Conservation (phyloP, 2,797 vertebrate genomes). For the Enoplosus armatus region DNA sequence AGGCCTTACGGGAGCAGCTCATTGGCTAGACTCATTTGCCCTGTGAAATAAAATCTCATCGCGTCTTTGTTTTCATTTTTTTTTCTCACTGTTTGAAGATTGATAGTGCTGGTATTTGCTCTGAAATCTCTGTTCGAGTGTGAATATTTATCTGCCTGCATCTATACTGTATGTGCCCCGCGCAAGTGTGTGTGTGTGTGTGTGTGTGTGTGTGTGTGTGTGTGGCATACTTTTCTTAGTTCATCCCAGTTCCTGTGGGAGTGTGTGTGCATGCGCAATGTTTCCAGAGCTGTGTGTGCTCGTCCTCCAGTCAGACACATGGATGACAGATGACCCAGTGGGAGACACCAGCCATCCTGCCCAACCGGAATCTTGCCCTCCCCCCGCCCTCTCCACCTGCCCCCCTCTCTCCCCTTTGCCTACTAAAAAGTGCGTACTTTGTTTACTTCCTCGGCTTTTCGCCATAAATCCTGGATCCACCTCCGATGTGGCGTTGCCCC, state of each 20-base stretch:
- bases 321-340: slow-evolving; percentile 85
- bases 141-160: slow-evolving; percentile 73
- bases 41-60: slow-evolving; percentile 77
- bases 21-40: slow-evolving; percentile 78
- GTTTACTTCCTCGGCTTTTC: slow-evolving; percentile 79
- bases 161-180: slow-evolving; percentile 45
- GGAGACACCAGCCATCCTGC: slow-evolving; percentile 83
- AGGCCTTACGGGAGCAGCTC: slow-evolving; percentile 75
- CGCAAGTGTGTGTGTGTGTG: slow-evolving; percentile 19
- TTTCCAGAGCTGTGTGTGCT: slow-evolving; percentile 72
- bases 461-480: slow-evolving; percentile 77
- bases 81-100: slow-evolving; percentile 63
- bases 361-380: slow-evolving; percentile 72
- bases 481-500: slow-evolving; percentile 71
- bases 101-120: slow-evolving; percentile 71
- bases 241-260: slow-evolving; percentile 73
- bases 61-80: slow-evolving; percentile 60
- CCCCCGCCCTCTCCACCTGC: slow-evolving; percentile 24
- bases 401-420: slow-evolving; percentile 18
- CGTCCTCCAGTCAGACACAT: slow-evolving; percentile 81
- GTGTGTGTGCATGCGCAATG: slow-evolving; percentile 50
- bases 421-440: slow-evolving; percentile 78
- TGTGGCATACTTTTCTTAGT: slow-evolving; percentile 68
- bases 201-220: slow-evolving; percentile 27
- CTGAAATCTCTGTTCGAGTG: slow-evolving; percentile 65